Evolutionary conservation across 1,140 invertebrate genomes (phyloP).

Genomic region (Pteromalus puparum): DNA sequence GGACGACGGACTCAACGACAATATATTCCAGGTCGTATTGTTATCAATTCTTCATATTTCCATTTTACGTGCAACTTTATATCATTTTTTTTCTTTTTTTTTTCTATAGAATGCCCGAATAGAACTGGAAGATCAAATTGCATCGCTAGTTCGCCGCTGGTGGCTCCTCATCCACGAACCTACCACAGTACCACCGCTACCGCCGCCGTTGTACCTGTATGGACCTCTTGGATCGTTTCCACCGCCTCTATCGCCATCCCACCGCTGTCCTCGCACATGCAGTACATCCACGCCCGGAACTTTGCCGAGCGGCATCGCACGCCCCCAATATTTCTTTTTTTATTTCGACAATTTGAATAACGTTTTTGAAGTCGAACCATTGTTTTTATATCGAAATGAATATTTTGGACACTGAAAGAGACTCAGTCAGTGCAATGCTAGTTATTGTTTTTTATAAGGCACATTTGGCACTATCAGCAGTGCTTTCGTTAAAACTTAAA

Average conservation of each 20-base stretch:
- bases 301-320: slow-evolving; percentile 58
- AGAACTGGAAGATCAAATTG: slow-evolving; percentile 78
- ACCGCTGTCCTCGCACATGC: slow-evolving; percentile 41
- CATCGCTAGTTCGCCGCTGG: slow-evolving; percentile 71
- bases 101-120: slow-evolving; percentile 69
- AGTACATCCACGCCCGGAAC: not conserved
- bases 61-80: not conserved
- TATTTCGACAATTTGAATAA: slow-evolving; percentile 41
- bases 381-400: slow-evolving; percentile 40
- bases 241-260: slow-evolving; percentile 64
- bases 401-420: slow-evolving; percentile 43
- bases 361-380: slow-evolving; percentile 24
- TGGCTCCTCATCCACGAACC: slow-evolving; percentile 62
- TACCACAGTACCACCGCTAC: slow-evolving; percentile 71
- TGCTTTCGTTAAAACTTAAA: slow-evolving; percentile 30
- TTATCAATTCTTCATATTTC: not conserved
- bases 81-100: slow-evolving; percentile 24
- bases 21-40: slow-evolving; percentile 45
- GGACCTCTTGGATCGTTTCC: slow-evolving; percentile 67
- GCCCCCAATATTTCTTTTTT: slow-evolving; percentile 61
- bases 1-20: slow-evolving; percentile 18
- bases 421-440: slow-evolving; percentile 42
- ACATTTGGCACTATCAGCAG: not conserved
- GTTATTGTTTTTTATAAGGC: slow-evolving; percentile 28
- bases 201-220: slow-evolving; percentile 75